A percentile compares a stretch with the other conserved stretches of the same genome.
Evolutionary conservation across 2,113 vertebrate genomes (phyloP).

Genomic region (Genyomyrus donnyi): DNA sequence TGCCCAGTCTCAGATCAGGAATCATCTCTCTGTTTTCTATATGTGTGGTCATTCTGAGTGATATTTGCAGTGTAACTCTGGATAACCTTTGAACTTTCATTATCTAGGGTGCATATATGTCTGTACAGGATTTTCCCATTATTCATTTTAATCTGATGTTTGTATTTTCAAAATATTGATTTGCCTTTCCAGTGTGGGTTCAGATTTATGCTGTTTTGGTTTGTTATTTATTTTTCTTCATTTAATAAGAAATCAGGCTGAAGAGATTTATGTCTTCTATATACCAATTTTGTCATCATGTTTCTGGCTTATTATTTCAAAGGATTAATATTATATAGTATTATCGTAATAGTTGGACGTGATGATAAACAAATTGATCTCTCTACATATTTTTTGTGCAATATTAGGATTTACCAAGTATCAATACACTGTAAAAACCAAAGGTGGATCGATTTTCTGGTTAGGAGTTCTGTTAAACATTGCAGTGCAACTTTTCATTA

Average conservation of each 20-base stretch:
- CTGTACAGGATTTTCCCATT: neutral
- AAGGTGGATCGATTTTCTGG: neutral
- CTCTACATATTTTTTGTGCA: neutral
- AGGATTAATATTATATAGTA: neutral
- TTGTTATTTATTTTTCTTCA: neutral
- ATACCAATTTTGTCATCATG: neutral
- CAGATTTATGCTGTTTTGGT: neutral
- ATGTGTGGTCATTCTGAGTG: neutral
- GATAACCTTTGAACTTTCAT: neutral
- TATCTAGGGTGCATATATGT: neutral
- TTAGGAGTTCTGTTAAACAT: neutral
- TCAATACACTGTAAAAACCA: neutral
- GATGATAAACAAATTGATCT: neutral
- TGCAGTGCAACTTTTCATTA: neutral
- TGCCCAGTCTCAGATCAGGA: neutral
- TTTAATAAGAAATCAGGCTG: neutral
- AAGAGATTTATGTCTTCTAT: neutral
- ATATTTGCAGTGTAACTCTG: neutral
- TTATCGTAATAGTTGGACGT: neutral
- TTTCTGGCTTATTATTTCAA: neutral
- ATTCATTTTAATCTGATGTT: neutral
- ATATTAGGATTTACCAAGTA: neutral
- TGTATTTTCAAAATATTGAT: neutral
- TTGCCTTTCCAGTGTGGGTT: neutral
- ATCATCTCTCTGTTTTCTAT: neutral